Conservation (phyloP, 2,797 vertebrate genomes). For the Oreonectes daqikongensis region DNA sequence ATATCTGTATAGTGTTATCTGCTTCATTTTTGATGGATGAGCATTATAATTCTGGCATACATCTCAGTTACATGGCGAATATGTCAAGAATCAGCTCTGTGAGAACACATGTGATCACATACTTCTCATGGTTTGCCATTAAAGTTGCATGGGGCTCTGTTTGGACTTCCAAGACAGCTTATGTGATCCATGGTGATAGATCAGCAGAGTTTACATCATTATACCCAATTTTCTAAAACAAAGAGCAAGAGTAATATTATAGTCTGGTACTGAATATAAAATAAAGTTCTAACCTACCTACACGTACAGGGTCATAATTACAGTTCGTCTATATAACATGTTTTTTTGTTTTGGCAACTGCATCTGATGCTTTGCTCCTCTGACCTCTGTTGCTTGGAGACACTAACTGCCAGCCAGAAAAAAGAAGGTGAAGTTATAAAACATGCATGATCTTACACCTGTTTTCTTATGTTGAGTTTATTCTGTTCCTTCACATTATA, state of each 20-base stretch:
- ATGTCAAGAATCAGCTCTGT: not conserved
- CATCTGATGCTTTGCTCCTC: not conserved
- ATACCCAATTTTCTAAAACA: not conserved
- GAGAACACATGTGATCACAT: constrained; percentile 42
- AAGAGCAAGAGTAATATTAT: not conserved
- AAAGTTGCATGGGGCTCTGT: constrained; percentile 47
- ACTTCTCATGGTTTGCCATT: constrained; percentile 75
- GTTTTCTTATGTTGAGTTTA: constrained; percentile 12
- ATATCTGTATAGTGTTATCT: not conserved
- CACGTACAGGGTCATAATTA: not conserved
- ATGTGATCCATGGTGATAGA: not conserved
- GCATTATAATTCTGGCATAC: not conserved
- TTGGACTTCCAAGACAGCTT: constrained; percentile 45
- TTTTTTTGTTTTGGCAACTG: constrained; percentile 23
- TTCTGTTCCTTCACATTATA: constrained; percentile 1
- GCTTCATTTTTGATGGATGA: too few relatives aligned
- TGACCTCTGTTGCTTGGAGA: constrained; percentile 48
- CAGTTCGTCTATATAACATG: not conserved
- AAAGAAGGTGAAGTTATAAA: constrained; percentile 49
- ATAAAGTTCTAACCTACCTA: not conserved
- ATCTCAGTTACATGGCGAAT: not conserved
- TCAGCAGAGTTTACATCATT: not conserved
- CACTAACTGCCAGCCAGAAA: constrained; percentile 14
- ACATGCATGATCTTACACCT: constrained; percentile 56
- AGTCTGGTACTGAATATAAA: not conserved